phyloP scores from a whole-genome alignment of 2,797 vertebrate species.

The Rhodeus uyekii region DNA sequence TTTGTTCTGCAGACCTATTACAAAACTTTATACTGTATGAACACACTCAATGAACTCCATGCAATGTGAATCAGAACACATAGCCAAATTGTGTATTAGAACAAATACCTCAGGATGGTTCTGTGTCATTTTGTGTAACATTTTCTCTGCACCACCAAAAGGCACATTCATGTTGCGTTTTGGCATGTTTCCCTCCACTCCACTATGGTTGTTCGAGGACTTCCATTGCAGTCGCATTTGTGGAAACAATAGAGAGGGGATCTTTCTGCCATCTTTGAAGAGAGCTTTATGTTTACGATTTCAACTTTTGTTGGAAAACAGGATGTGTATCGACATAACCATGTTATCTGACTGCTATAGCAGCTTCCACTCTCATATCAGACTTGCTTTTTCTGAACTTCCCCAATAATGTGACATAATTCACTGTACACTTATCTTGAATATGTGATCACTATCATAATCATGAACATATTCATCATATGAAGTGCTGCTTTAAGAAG shows the following conservation, averaged over 20 bases:
- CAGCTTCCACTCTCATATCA: constrained; percentile 54
- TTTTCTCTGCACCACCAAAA: constrained; percentile 36
- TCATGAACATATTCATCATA: constrained; percentile 73
- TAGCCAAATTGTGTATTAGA: constrained; percentile 74
- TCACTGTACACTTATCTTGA: constrained; percentile 39
- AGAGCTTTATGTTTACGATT: constrained; percentile 35
- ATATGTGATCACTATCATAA: constrained; percentile 69
- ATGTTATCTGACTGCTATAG: constrained; percentile 30
- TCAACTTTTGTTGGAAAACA: constrained; percentile 20
- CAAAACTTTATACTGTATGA: constrained; percentile 33
- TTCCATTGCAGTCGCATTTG: constrained; percentile 69
- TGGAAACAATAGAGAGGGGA: constrained; percentile 46
- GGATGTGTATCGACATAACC: constrained; percentile 17
- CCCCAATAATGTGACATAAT: constrained; percentile 57
- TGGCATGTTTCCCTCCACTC: constrained; percentile 44
- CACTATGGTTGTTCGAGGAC: constrained; percentile 74
- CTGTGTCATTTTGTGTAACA: constrained; percentile 66
- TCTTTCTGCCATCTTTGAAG: constrained; percentile 17
- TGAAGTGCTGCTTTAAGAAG: constrained; percentile 79
- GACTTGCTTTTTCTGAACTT: constrained; percentile 61
- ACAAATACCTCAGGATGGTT: constrained; percentile 82
- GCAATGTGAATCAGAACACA: constrained; percentile 67
- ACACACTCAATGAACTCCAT: constrained; percentile 37
- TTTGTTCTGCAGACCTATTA: constrained; percentile 49
- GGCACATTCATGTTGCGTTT: constrained; percentile 26